A percentile compares a stretch with the other conserved stretches of the same genome.
phyloP scores from a whole-genome alignment of 2,797 vertebrate species.

The Mastacembelus armatus region DNA sequence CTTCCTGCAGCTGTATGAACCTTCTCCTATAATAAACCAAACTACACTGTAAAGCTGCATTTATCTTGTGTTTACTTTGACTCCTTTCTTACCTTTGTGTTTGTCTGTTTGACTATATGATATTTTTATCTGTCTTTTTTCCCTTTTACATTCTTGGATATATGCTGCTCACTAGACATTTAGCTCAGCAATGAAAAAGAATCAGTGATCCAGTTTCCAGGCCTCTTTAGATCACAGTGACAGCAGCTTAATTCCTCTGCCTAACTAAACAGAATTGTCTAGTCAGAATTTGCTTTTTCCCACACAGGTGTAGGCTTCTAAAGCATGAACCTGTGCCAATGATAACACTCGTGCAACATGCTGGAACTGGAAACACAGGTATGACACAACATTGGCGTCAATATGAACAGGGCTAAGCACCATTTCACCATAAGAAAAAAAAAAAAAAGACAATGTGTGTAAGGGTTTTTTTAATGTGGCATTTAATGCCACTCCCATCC shows the following conservation, averaged over 20 bases:
- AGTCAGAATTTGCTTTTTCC: conserved; percentile 39
- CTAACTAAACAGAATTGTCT: conserved; percentile 61
- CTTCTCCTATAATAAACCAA: neutral
- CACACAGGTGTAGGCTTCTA: conserved; percentile 57
- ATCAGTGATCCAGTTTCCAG: conserved; percentile 49
- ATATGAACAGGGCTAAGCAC: conserved; percentile 25
- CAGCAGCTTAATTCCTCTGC: conserved; percentile 59
- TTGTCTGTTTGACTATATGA: conserved; percentile 22
- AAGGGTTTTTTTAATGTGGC: conserved; percentile 51
- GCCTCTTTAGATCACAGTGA: conserved; percentile 38
- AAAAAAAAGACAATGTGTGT: conserved; percentile 20
- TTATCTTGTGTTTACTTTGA: neutral
- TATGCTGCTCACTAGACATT: too few relatives aligned
- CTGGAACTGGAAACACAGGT: conserved; percentile 71
- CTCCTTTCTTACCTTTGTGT: conserved; percentile 1
- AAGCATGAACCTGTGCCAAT: conserved; percentile 13
- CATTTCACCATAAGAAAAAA: conserved; percentile 12
- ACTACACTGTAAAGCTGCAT: neutral
- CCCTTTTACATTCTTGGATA: conserved; percentile 47
- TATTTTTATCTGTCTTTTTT: conserved; percentile 35
- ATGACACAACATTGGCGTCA: conserved; percentile 51
- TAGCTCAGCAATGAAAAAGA: conserved; percentile 36
- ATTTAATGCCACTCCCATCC: conserved; percentile 61
- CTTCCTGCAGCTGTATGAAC: conserved; percentile 16
- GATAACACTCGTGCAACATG: conserved; percentile 52